Evolutionary conservation across 2,797 vertebrate species (phyloP), one percentile per base, ranked within the genome.

Genomic region (Garrulus glandarius): DNA sequence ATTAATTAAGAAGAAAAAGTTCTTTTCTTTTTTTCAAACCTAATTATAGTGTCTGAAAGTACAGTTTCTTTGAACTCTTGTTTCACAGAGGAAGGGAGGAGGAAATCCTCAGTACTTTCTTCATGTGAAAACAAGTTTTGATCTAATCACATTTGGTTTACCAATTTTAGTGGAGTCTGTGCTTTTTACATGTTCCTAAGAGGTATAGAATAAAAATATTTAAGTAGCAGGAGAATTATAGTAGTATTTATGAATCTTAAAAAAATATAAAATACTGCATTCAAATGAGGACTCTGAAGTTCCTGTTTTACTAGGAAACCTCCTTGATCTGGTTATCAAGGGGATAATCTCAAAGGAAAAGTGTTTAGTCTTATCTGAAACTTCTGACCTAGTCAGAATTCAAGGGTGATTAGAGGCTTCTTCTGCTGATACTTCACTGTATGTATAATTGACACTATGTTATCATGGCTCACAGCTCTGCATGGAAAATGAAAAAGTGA

Each of bases 41-140:
- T 92, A 92, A 95, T 96, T 92, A 95, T 36, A 91, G 44, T 29
- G 56, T 75, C 41, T 92, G 52, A 89, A 84, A 95, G 37, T 67
- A 87, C 21, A 71, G 59, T 47, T 84, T 82, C 84, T 92, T 92
- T 95, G 89, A 96, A 91, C 75, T 77, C 57, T 52, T 70, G 32
- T 77, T 95, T 91, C 71, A 80, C 22, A 84, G 43, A 67, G 21
- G 46, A 92, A 88, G 43, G 46, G 47, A 93, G 75, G 49, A 93
- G 55, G 61, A 86, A 67, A 53, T 84, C 47, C 30, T 91, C 8
- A 2, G 41, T 53, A 36, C 44, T 92, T 94, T 87, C 69, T 84
- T 84, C 39, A 49, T 77, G 15, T 44, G 70, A 82, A 93, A 92
- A 85, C 27, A 92, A 56, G 32, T 92, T 87, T 87, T 93, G 61